Evolutionary conservation across 92 coral and sea anemone genomes (phyloP), one percentile per base, ranked within the genome.

Genomic region (Hydrozoanthus gracilis): DNA sequence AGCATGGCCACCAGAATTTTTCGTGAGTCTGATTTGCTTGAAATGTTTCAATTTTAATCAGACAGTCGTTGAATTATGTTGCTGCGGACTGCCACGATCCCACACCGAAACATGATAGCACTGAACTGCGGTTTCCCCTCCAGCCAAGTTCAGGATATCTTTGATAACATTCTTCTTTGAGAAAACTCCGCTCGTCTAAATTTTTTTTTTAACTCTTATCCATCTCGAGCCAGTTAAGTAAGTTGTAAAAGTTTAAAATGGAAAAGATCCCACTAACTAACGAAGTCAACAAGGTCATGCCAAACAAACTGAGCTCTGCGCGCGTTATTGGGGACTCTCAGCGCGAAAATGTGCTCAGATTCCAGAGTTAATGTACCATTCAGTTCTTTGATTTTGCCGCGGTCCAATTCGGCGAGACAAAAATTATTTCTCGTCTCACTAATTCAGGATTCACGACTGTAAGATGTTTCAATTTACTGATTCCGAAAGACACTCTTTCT

Each of bases 321-420:
- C 18, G 77, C 35, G 14, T 44, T 27, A 14, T 44, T 7, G 39
- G 18, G 11, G 17, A 68, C 20, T 18, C 48, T 76, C 82, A 11
- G 85, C 51, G 5, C 51, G 66, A 66, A 61, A 14, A 72, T 45
- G 54, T 46, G 67, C 85, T 18, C 45, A 27, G 46, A 80, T 64
- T 45, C 55, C 73, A 4, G 44, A 56, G 60, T 64, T 62, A 80
- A 80, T 64, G 56, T 62, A 62, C 84, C 72, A 46, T 47, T 64
- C 73, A 48, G 0, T 6, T 62, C 85, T 80, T 80, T 80, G 85
- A 80, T 80, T 80, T 77, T 80, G 47, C 74, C 85, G 75, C 85
- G 58, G 13, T 64, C 39, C 79, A 73, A 73, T 47, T 46, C 4
- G 56, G 77, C 77, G 15, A 10, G 64, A 77, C 50, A 13, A 52